Percentiles rank a stretch among this genome's conserved stretches.
Evolutionary conservation across 2,113 vertebrate genomes (phyloP).

Genomic region (Maccullochella peelii): DNA sequence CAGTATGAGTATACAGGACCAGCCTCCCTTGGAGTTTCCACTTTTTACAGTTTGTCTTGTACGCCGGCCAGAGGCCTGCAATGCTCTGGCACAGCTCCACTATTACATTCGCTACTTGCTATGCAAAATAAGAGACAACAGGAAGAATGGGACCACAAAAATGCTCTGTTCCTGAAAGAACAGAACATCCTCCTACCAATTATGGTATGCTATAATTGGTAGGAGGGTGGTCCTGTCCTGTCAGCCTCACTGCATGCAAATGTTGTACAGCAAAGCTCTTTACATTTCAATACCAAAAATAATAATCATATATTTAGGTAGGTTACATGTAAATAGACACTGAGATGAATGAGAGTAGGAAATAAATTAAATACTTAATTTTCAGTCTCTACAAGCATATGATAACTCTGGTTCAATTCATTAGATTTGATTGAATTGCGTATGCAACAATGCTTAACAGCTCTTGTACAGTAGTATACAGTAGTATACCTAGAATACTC

Average conservation of each 20-base stretch:
- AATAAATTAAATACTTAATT: not conserved
- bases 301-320: not conserved
- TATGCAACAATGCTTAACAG: not conserved
- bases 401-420: not conserved
- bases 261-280: not conserved
- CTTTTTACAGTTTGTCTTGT: conserved; percentile 40
- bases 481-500: not conserved
- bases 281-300: not conserved
- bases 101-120: conserved; percentile 27
- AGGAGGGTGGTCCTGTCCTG: not conserved
- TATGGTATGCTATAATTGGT: not conserved
- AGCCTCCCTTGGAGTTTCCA: conserved; percentile 35
- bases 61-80: conserved; percentile 47
- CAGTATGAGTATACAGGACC: conserved; percentile 22
- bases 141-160: not conserved
- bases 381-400: not conserved
- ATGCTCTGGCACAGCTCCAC: conserved; percentile 47
- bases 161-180: not conserved
- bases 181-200: not conserved
- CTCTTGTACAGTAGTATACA: not conserved
- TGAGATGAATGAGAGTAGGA: not conserved
- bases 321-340: not conserved
- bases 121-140: conserved; percentile 44
- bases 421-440: not conserved
- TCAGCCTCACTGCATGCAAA: not conserved